These are phyloP conservation scores for Euzetes globulus DNA, from an alignment of 2,888 invertebrate genomes.

Conservation along the genomic window DNA sequence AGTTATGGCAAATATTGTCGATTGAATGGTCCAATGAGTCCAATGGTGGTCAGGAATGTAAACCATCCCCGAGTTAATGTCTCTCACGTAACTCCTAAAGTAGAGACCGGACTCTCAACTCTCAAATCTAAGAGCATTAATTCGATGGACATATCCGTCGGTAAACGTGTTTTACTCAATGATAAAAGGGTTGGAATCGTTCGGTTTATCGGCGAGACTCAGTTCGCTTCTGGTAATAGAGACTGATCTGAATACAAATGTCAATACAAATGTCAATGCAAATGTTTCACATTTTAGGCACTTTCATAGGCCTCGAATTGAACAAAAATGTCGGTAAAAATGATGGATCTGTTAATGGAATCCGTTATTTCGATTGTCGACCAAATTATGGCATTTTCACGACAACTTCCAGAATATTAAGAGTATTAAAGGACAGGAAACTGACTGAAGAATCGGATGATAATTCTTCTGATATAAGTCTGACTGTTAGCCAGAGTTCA, in stretches of 20 bases:
- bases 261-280: too few species aligned
- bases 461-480: constrained; percentile 40
- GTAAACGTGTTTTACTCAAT: constrained; percentile 49
- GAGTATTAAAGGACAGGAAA: constrained; percentile 41
- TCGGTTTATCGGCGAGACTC: constrained; percentile 49
- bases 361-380: constrained; percentile 50
- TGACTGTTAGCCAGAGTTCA: constrained; percentile 40
- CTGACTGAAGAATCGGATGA: constrained; percentile 35
- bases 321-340: constrained; percentile 50
- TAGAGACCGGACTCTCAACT: constrained; percentile 47
- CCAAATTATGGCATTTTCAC: constrained; percentile 51
- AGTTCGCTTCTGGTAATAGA: constrained; percentile 50
- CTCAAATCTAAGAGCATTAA: constrained; percentile 28
- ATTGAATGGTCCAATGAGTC: not conserved
- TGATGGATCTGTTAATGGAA: constrained; percentile 51
- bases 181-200: constrained; percentile 50
- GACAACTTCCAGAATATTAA: constrained; percentile 46
- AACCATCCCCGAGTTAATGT: constrained; percentile 46
- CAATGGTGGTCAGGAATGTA: constrained; percentile 33
- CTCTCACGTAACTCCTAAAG: constrained; percentile 49
- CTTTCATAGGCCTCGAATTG: constrained; percentile 52
- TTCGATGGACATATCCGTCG: constrained; percentile 40
- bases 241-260: too few species aligned
- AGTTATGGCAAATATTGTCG: not conserved
- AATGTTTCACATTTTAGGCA: constrained; percentile 43